Evolutionary conservation across 2,113 vertebrate genomes (phyloP).

Genomic region (Lontra canadensis): DNA sequence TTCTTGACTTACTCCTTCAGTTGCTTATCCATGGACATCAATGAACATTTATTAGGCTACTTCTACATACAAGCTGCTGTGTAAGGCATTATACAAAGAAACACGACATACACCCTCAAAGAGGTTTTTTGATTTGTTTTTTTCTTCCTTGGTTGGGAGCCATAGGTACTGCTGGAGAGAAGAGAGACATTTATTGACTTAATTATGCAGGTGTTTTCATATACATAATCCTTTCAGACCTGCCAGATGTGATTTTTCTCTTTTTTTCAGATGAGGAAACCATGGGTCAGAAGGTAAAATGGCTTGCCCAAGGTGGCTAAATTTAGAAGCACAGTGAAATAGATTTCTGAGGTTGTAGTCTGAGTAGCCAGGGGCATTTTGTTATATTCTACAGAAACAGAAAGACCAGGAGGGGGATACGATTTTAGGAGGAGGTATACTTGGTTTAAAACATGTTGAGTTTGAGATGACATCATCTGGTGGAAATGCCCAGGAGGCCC

Average conservation of each 20-base stretch:
- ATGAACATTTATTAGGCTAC: neutral
- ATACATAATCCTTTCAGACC: neutral
- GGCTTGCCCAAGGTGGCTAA: neutral
- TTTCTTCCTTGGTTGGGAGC: neutral
- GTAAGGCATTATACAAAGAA: neutral
- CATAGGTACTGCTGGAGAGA: neutral
- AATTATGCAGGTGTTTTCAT: neutral
- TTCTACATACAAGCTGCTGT: neutral
- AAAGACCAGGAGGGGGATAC: neutral
- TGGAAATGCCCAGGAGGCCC: neutral
- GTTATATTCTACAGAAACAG: neutral
- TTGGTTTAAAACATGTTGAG: neutral
- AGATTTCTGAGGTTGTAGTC: neutral
- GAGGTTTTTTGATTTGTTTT: neutral
- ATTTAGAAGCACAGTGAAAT: neutral
- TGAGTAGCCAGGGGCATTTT: neutral
- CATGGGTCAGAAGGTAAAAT: neutral
- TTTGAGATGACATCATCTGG: neutral
- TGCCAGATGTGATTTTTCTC: neutral
- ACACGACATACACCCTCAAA: neutral
- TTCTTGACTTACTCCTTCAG: conserved; percentile 7
- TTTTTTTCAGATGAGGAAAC: neutral
- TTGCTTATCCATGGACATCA: neutral
- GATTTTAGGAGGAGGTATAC: neutral
- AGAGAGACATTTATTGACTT: neutral